phyloP scores from a whole-genome alignment of 2,113 vertebrate species.

The Catharus bicknelli region DNA sequence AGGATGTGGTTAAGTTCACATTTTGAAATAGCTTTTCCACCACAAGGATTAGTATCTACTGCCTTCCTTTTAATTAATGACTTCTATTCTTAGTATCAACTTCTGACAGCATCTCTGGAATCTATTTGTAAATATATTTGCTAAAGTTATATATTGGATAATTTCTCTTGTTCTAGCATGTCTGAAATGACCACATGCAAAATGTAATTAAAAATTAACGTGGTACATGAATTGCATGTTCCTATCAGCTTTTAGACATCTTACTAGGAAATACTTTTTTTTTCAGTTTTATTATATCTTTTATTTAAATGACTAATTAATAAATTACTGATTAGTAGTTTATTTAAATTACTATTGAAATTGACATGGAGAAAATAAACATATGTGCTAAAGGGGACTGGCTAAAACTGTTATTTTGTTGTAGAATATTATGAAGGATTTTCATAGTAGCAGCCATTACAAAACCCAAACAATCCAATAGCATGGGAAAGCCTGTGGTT shows the following conservation, averaged over 20 bases:
- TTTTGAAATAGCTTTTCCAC: conserved; percentile 6
- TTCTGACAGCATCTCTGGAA: background rate
- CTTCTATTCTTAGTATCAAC: background rate
- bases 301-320: background rate
- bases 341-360: background rate
- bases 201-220: background rate
- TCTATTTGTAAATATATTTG: background rate
- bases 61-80: background rate
- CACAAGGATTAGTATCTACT: background rate
- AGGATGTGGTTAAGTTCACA: background rate
- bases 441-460: background rate
- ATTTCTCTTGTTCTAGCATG: background rate
- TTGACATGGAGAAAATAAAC: background rate
- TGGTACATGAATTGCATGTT: background rate
- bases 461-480: background rate
- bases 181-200: background rate
- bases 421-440: background rate
- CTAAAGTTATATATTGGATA: background rate
- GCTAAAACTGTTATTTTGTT: background rate
- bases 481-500: background rate
- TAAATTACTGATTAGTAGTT: background rate
- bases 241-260: background rate
- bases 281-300: background rate
- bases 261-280: background rate
- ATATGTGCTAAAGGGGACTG: background rate